Percentiles rank a stretch among this genome's conserved stretches.
Conservation (phyloP, 2,888 invertebrate genomes). For the Dione vanillae region DNA sequence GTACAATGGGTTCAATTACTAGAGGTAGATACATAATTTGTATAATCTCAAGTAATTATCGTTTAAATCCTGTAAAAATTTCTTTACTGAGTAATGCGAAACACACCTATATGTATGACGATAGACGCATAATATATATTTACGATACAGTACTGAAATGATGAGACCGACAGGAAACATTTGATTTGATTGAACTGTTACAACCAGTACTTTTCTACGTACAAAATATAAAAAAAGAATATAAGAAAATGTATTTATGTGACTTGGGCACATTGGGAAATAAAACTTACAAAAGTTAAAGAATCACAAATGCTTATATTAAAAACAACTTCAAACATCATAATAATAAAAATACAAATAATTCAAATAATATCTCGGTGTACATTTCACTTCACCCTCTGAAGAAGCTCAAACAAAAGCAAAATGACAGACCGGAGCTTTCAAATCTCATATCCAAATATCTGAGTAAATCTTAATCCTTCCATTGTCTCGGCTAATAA, state of each 20-base stretch:
- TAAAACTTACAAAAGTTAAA: too few relatives aligned
- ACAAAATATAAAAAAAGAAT: too few relatives aligned
- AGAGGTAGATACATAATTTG: too few relatives aligned
- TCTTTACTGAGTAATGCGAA: background rate
- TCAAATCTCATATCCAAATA: slow-evolving; percentile 76
- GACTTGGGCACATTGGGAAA: too few relatives aligned
- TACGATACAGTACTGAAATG: background rate
- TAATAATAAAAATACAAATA: background rate
- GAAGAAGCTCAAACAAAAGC: slow-evolving; percentile 43
- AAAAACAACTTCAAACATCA: background rate
- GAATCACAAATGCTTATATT: too few relatives aligned
- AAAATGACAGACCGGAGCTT: slow-evolving; percentile 54
- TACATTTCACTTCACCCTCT: background rate
- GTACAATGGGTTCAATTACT: too few relatives aligned
- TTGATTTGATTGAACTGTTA: too few relatives aligned
- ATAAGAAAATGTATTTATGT: too few relatives aligned
- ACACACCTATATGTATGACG: background rate
- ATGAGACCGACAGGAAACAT: background rate
- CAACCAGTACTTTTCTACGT: too few relatives aligned
- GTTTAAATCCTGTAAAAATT: background rate
- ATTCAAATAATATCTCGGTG: background rate
- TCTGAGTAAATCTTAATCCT: slow-evolving; percentile 76
- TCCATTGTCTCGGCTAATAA: slow-evolving; percentile 65
- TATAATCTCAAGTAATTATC: too few relatives aligned
- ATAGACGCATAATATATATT: too few relatives aligned